phyloP scores from a whole-genome alignment of 2,113 vertebrate species.

The Rattus norvegicus region DNA sequence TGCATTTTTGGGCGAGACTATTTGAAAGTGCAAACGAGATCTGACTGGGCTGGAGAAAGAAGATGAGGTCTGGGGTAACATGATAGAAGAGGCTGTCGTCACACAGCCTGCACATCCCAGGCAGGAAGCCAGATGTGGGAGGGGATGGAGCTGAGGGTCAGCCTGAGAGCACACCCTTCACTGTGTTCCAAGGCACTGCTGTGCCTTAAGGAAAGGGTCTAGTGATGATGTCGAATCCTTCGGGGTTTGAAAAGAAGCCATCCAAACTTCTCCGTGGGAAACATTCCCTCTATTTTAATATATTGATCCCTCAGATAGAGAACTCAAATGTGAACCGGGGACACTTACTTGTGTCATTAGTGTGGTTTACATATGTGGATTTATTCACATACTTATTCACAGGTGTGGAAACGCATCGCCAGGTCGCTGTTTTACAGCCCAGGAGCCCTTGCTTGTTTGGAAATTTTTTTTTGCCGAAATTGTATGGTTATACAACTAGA shows the following conservation, averaged over 20 bases:
- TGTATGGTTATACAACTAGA: neutral
- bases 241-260: neutral
- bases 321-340: neutral
- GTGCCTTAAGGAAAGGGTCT: neutral
- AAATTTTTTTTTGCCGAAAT: neutral
- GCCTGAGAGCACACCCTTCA: neutral
- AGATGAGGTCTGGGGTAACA: neutral
- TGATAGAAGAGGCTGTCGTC: neutral
- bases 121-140: neutral
- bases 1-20: neutral
- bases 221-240: neutral
- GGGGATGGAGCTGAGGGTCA: neutral
- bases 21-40: neutral
- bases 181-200: neutral
- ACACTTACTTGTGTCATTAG: too few species aligned
- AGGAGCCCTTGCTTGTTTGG: neutral
- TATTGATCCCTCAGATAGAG: neutral
- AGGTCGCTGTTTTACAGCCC: neutral
- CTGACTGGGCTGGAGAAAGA: neutral
- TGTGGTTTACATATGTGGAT: neutral
- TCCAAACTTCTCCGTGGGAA: neutral
- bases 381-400: neutral
- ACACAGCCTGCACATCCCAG: neutral
- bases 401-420: too few species aligned
- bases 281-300: neutral